These are phyloP conservation scores for Drosophila atroscutellata DNA, from an alignment of 2,888 invertebrate species.

Conservation along the genomic window DNA sequence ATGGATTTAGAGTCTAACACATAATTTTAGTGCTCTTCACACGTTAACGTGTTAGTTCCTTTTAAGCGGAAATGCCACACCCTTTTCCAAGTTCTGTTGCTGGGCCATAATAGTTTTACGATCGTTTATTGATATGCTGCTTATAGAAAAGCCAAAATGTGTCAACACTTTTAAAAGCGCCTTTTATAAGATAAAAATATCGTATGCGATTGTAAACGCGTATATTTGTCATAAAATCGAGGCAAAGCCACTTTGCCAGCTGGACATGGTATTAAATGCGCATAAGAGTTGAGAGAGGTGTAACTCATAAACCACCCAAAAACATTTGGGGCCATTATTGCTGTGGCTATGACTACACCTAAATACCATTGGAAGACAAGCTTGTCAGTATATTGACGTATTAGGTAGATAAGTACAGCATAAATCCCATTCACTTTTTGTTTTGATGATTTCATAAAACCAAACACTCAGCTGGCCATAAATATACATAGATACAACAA, in stretches of 20 bases:
- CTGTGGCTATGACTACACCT: slow-evolving; percentile 1
- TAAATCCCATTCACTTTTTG: slow-evolving; percentile 79
- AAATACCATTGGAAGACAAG: slow-evolving; percentile 12
- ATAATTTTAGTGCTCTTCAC: slow-evolving; percentile 50
- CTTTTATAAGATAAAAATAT: slow-evolving; percentile 43
- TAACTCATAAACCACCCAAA: slow-evolving; percentile 73
- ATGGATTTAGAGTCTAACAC: slow-evolving; percentile 41
- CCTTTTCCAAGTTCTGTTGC: slow-evolving; percentile 46
- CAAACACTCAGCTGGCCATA: slow-evolving; percentile 60
- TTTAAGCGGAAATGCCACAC: slow-evolving; percentile 71
- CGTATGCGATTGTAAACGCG: slow-evolving; percentile 42
- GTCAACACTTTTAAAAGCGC: slow-evolving; percentile 70
- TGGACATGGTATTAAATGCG: slow-evolving; percentile 11
- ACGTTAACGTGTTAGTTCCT: slow-evolving; percentile 37
- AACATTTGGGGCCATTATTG: slow-evolving; percentile 57
- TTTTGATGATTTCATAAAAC: slow-evolving; percentile 60
- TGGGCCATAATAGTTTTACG: slow-evolving; percentile 56
- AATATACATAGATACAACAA: slow-evolving; percentile 49
- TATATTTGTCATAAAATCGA: slow-evolving; percentile 62
- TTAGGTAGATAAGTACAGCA: slow-evolving; percentile 61
- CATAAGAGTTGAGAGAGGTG: slow-evolving; percentile 13
- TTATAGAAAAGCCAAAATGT: slow-evolving; percentile 54
- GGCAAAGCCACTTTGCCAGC: slow-evolving; percentile 34
- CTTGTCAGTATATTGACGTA: slow-evolving; percentile 46
- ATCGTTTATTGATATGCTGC: slow-evolving; percentile 68